Percentiles rank a stretch among this genome's conserved stretches.
phyloP scores from a whole-genome alignment of 1,140 invertebrate genomes.

The Littorina saxatilis region DNA sequence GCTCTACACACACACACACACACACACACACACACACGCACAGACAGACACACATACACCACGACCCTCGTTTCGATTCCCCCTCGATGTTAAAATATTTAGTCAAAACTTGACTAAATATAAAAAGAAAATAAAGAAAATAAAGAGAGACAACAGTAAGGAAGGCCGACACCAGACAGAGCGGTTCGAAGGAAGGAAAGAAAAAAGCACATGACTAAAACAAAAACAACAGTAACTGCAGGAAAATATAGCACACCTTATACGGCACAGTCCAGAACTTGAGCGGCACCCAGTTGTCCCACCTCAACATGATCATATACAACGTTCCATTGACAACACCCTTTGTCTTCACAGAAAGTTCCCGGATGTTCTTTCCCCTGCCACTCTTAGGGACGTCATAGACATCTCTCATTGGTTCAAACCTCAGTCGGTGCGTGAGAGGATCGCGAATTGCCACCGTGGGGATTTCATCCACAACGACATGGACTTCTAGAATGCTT shows the following conservation, averaged over 20 bases:
- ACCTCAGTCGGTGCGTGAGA: slow-evolving; percentile 39
- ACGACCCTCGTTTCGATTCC: no score
- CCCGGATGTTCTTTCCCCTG: neutral
- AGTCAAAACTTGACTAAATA: no score
- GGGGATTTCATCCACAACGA: slow-evolving; percentile 65
- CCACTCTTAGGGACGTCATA: neutral
- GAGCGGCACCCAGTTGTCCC: slow-evolving; percentile 57
- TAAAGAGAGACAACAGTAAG: no score
- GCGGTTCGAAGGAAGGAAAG: no score
- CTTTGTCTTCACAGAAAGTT: neutral
- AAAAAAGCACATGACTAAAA: no score
- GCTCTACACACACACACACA: no score
- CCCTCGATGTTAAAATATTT: no score
- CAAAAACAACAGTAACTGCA: no score
- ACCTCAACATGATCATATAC: slow-evolving; percentile 56
- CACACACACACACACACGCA: no score
- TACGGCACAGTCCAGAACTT: slow-evolving; percentile 56
- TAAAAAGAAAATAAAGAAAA: no score
- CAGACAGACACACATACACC: no score
- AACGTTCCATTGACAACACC: slow-evolving; percentile 43
- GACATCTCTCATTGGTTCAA: slow-evolving; percentile 34
- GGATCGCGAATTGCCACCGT: slow-evolving; percentile 49
- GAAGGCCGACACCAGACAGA: no score
- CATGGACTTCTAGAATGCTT: slow-evolving; percentile 61
- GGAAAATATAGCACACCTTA: slow-evolving; percentile 53